Conservation (phyloP, 2,888 invertebrate genomes). For the Aradus depressus region DNA sequence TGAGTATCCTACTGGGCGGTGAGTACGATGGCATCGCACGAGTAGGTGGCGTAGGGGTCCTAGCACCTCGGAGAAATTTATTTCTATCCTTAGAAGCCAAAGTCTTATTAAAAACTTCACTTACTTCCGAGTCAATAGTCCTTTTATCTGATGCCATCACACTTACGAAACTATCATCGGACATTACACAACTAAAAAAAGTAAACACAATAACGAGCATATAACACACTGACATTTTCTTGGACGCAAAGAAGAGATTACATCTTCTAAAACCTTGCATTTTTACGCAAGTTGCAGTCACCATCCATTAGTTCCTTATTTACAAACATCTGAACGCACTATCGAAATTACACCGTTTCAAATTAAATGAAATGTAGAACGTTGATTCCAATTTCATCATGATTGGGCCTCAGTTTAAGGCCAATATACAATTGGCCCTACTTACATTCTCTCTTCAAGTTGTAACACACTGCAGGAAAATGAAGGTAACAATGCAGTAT, state of each 20-base stretch:
- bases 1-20: slow-evolving; percentile 60
- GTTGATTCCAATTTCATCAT: slow-evolving; percentile 9
- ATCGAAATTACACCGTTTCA: not conserved
- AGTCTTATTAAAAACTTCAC: slow-evolving; percentile 31
- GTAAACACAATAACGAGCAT: slow-evolving; percentile 13
- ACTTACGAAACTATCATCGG: slow-evolving; percentile 21
- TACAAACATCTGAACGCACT: slow-evolving; percentile 11
- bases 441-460: slow-evolving; percentile 21
- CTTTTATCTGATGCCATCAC: slow-evolving; percentile 27
- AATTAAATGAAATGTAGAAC: too few relatives aligned
- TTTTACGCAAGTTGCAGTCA: slow-evolving; percentile 15
- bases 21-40: slow-evolving; percentile 57
- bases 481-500: slow-evolving; percentile 13
- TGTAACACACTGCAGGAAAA: slow-evolving; percentile 16
- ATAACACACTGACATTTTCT: slow-evolving; percentile 12
- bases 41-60: slow-evolving; percentile 44
- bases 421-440: slow-evolving; percentile 10
- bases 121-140: slow-evolving; percentile 28
- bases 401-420: slow-evolving; percentile 18
- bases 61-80: slow-evolving; percentile 41
- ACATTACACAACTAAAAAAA: slow-evolving; percentile 21
- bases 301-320: slow-evolving; percentile 1
- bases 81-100: slow-evolving; percentile 30
- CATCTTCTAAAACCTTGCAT: slow-evolving; percentile 22
- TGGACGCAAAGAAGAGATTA: slow-evolving; percentile 4